phyloP scores from a whole-genome alignment of 2,113 vertebrate species.

The Syngnathus floridae region DNA sequence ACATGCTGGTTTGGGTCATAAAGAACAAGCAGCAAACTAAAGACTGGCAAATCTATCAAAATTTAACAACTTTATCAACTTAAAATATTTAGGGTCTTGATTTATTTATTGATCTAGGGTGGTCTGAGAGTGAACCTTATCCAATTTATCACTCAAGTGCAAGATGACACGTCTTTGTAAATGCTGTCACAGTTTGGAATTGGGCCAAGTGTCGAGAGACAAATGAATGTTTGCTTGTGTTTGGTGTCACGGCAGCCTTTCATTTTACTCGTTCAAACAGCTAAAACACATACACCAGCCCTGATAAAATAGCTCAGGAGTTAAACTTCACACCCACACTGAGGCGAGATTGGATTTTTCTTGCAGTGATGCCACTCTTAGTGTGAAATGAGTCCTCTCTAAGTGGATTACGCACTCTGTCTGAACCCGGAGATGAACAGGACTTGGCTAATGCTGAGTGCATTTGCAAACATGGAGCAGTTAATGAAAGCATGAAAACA shows the following conservation, averaged over 20 bases:
- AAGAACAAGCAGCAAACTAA: constrained; percentile 40
- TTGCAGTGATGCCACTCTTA: constrained; percentile 17
- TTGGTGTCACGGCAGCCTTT: constrained; percentile 26
- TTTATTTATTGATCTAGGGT: constrained; percentile 32
- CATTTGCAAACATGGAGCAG: constrained; percentile 10
- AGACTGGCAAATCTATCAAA: constrained; percentile 4
- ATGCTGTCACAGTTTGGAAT: constrained; percentile 46
- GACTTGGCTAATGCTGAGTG: constrained; percentile 13
- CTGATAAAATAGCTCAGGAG: constrained; percentile 11
- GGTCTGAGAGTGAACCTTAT: constrained; percentile 32
- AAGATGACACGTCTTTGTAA: constrained; percentile 28
- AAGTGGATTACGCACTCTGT: constrained; percentile 29
- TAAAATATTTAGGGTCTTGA: constrained; percentile 8
- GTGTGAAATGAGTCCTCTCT: constrained; percentile 24
- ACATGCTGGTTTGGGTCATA: constrained; percentile 6
- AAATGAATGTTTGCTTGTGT: constrained; percentile 18
- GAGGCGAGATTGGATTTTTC: constrained; percentile 13
- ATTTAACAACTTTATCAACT: constrained; percentile 19
- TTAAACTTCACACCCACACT: constrained; percentile 15
- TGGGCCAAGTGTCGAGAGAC: constrained; percentile 47
- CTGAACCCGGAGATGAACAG: constrained; percentile 24
- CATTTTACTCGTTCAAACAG: constrained; percentile 31
- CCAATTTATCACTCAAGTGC: constrained; percentile 18
- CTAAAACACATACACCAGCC: background rate
- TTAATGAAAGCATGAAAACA: constrained; percentile 18